Conservation (phyloP, 2,113 vertebrate species). For the Urocolius indicus region DNA sequence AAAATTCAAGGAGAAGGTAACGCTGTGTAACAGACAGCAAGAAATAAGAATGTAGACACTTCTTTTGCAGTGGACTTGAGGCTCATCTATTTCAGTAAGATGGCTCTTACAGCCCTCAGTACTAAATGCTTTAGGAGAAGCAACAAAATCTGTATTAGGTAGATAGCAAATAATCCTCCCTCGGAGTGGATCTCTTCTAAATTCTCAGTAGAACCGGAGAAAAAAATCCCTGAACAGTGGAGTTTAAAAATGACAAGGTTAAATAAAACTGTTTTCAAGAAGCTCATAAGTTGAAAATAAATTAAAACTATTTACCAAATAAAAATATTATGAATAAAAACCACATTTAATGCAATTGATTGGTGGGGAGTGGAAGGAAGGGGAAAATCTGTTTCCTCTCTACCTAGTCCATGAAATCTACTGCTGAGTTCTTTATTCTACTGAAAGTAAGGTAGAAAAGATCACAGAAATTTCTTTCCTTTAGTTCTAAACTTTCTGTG, state of each 20-base stretch:
- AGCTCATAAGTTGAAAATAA: background rate
- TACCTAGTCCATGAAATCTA: background rate
- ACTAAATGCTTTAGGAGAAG: background rate
- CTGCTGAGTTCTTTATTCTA: background rate
- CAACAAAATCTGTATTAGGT: constrained; percentile 43
- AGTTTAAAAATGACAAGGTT: background rate
- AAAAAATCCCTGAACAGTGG: background rate
- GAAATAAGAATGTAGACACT: background rate
- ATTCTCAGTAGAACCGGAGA: background rate
- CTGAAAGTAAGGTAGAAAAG: background rate
- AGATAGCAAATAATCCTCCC: constrained; percentile 56
- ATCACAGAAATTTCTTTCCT: background rate
- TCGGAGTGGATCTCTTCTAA: constrained; percentile 30
- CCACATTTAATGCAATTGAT: background rate
- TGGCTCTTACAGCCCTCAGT: background rate
- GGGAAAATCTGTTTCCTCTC: background rate
- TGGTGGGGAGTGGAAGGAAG: background rate
- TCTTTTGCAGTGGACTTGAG: background rate
- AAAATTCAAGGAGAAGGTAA: background rate
- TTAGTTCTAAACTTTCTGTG: background rate
- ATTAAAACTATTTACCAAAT: background rate
- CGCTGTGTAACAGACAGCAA: background rate
- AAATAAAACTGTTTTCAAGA: background rate
- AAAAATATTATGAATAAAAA: background rate
- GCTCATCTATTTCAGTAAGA: background rate